Evolutionary conservation across 1,140 invertebrate species (phyloP).

Genomic region (Calosoma granatense): DNA sequence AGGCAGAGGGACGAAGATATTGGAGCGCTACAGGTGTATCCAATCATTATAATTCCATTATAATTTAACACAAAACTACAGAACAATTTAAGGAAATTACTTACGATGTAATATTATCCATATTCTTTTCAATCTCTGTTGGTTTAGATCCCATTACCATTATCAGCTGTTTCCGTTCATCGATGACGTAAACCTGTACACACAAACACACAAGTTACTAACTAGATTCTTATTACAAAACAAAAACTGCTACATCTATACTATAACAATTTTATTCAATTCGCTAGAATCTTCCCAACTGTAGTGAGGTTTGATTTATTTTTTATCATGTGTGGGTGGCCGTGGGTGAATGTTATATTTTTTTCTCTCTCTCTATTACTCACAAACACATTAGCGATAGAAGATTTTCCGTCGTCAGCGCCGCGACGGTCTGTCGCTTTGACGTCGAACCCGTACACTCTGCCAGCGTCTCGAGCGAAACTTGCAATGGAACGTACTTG

Average conservation of each 20-base stretch:
- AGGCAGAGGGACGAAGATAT: no score
- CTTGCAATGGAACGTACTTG: constrained; percentile 59
- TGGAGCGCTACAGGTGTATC: no score
- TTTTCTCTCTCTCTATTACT: no score
- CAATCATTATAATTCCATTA: no score
- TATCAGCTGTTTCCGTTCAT: constrained; percentile 68
- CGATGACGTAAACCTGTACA: constrained; percentile 64
- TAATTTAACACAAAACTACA: no score
- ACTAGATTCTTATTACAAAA: no score
- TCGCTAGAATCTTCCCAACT: not conserved
- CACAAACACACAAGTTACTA: no score
- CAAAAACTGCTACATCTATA: no score
- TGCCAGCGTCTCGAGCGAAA: constrained; percentile 53
- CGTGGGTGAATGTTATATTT: no score
- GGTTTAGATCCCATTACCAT: constrained; percentile 66
- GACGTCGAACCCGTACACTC: constrained; percentile 77
- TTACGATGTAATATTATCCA: constrained; percentile 57
- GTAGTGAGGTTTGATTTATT: no score
- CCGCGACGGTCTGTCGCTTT: constrained; percentile 72
- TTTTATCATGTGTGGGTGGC: no score
- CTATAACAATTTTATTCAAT: no score
- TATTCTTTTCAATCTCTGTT: constrained; percentile 57
- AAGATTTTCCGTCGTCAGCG: constrained; percentile 64
- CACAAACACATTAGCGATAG: constrained; percentile 75
- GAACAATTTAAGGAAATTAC: constrained; percentile 25